A percentile compares a stretch with the other conserved stretches of the same genome.
phyloP scores from a whole-genome alignment of 2,113 vertebrate genomes.

The Struthio camelus region DNA sequence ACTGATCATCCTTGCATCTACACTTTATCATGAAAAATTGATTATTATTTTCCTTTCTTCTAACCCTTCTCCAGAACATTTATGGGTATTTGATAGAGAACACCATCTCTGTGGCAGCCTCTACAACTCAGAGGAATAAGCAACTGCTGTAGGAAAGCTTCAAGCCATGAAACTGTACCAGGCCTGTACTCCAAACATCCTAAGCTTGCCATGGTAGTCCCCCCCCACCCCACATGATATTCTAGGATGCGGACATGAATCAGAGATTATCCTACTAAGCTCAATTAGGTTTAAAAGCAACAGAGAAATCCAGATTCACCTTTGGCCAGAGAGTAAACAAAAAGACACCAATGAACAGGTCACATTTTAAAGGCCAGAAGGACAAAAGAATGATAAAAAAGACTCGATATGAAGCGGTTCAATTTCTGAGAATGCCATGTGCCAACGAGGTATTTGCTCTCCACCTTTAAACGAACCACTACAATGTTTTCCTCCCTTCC shows the following conservation, averaged over 20 bases:
- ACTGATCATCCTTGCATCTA: neutral
- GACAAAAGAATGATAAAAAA: neutral
- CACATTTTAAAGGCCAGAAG: neutral
- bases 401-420: neutral
- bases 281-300: neutral
- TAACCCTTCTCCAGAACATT: neutral
- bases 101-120: neutral
- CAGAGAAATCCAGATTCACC: neutral
- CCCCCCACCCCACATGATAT: fast-evolving
- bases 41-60: neutral
- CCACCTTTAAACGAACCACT: neutral
- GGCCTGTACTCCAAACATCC: neutral
- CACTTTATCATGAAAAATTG: neutral
- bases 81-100: neutral
- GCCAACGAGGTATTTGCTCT: neutral
- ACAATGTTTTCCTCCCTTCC: neutral
- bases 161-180: neutral
- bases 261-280: neutral
- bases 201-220: neutral
- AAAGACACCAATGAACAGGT: neutral
- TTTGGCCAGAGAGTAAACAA: neutral
- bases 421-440: neutral
- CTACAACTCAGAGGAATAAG: neutral
- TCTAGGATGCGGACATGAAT: neutral
- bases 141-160: neutral